Base-by-base conservation (phyloP, 2,888 invertebrate genomes). In the Clepsis dumicolana region DNA sequence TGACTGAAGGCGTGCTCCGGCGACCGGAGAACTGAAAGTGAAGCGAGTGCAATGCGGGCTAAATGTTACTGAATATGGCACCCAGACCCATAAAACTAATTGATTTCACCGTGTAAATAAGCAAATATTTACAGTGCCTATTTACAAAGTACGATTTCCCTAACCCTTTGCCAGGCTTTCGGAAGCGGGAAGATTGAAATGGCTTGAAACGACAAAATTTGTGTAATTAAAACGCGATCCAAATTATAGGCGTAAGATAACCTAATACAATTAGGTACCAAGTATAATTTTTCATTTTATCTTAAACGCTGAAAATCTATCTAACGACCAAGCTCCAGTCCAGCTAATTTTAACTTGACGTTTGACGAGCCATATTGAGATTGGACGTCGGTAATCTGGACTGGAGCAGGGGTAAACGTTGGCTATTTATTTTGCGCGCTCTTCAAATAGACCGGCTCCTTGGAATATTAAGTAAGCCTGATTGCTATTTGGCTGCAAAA, bases 1-100 rank as follows among this genome's bases (percentile, higher is more conserved):
- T 80, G 80, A 89, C 89, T 89, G 84, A 80, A 79, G 73, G 73
- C 61, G 53, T 44, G 16, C 29, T 14, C 35, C 61, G 50, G 27
- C 57, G 27, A 38, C 35, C 52, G 24, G 50, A 7, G 21, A 59
- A 52, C 63, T 57, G 67, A 68, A 63, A 63, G 38, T 62, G 25
- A 35, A n/a, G 67, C 57, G 62, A 57, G 29, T 35, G 50, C 67
- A 63, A 63, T 52, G 57, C 48, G 38, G 62, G 14, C 62, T 50
- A 18, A 44, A 44, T 21, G 48, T 44, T 44, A 50, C 16, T 21
- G 24, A 25, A 59, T n/a, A 25, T 25, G 4, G 16, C 25, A 27
- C 5, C 5, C n/a, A 48, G 8, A 48, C 1, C 48, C 1, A 0
- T 21, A 21, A 21, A 3, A 48, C 12, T 21, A 48, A 21, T 12